These are phyloP conservation scores for Cantharis rufa DNA, from an alignment of 2,888 invertebrate species.

Conservation along the genomic window DNA sequence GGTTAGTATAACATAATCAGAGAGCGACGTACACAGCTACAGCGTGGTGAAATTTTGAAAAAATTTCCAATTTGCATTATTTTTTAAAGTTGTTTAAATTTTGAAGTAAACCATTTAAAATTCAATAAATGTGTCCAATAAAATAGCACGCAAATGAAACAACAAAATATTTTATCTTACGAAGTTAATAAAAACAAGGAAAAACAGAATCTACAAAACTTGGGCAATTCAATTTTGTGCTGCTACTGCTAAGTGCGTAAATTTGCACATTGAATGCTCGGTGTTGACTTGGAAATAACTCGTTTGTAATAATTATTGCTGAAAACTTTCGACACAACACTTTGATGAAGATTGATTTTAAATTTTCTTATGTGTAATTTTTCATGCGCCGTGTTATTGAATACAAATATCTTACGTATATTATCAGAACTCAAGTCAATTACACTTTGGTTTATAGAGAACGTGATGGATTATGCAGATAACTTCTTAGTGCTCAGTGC, in stretches of 20 bases:
- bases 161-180: background rate
- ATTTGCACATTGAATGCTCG: constrained; percentile 39
- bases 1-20: background rate
- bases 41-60: background rate
- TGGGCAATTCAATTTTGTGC: constrained; percentile 34
- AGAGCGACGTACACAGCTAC: background rate
- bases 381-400: background rate
- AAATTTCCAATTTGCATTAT: background rate
- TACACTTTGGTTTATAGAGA: background rate
- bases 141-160: background rate
- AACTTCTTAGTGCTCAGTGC: background rate
- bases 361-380: background rate
- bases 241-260: constrained; percentile 38
- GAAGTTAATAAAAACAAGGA: background rate
- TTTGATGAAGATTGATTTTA: constrained; percentile 38
- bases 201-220: constrained; percentile 16
- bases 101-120: background rate
- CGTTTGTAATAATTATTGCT: constrained; percentile 41
- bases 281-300: constrained; percentile 35
- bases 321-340: constrained; percentile 36
- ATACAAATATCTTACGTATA: background rate
- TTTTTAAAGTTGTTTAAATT: background rate
- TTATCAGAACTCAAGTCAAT: background rate
- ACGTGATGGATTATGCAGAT: background rate
- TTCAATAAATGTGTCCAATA: background rate